Evolutionary conservation across 2,113 vertebrate species (phyloP), one percentile per base, ranked within the genome.

Genomic region (Hiodon alosoides): DNA sequence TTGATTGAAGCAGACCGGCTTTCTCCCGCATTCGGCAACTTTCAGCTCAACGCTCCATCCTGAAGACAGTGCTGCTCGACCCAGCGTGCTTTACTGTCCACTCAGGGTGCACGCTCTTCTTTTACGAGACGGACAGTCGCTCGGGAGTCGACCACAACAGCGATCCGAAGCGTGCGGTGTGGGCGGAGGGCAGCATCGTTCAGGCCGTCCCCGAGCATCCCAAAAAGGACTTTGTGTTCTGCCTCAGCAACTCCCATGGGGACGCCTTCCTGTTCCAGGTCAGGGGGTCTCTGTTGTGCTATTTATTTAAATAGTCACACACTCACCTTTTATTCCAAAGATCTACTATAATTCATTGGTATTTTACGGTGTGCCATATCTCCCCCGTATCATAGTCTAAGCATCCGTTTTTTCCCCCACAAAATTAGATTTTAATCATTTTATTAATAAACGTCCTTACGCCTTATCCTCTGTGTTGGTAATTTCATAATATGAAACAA

Each of bases 241-340:
- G 97, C 80, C 95, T 99, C 85, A 99, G 97, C 87, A 98, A 98
- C 87, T 96, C 95, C 0, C 90, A 95, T 31, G 97, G 97, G 0
- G 97, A 99, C 0, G 95, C 95, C 5, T 99, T 96, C 82, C 94
- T 98, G 53, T 98, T 99, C 84, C 97, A 99, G 97, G 97, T 99
- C 78, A 73, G 89, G 11, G n/a, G 8, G 4, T 5, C 65, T 66
- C 46, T 48, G 7, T 2, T 4, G 14, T 4, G 9, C 7, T 67
- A 9, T 2, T 46, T 8, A 17, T 47, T 67, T 17, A 67, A 17
- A 67, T 67, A n/a, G 17, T 47, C 7, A 5, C 47, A 14, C 62
- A 7, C 10, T 14, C 52, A 13, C 8, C 7, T 67, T 8, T 4
- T 10, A 9, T 7, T 9, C 31, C 31, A 46, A 67, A 31, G 2